A percentile compares a stretch with the other conserved stretches of the same genome.
phyloP scores from a whole-genome alignment of 2,888 invertebrate genomes.

The Tinea semifulvella region DNA sequence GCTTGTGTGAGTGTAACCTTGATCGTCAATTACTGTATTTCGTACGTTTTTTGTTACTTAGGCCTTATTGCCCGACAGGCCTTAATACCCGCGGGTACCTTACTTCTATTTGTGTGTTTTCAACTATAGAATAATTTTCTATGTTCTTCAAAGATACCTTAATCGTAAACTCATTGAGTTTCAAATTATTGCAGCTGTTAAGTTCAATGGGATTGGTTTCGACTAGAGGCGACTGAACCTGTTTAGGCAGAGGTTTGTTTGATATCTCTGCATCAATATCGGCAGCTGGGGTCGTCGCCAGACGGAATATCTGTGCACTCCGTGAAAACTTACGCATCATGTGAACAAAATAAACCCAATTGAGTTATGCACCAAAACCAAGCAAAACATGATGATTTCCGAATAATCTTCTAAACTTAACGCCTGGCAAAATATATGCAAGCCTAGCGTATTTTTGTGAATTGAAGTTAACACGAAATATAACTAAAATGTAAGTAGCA shows the following conservation, averaged over 20 bases:
- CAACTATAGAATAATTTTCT: too few species aligned
- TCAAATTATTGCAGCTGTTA: background rate
- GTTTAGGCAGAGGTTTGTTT: background rate
- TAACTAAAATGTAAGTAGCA: too few species aligned
- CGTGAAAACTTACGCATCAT: background rate
- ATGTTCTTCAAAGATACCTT: too few species aligned
- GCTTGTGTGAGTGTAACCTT: slow-evolving; percentile 18
- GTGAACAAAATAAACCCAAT: background rate
- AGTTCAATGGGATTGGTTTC: too few species aligned
- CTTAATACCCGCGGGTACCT: slow-evolving; percentile 17
- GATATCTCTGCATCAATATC: background rate
- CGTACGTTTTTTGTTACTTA: slow-evolving; percentile 17
- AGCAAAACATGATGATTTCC: background rate
- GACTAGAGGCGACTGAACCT: background rate
- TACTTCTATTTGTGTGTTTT: background rate
- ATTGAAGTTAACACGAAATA: too few species aligned
- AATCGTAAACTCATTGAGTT: too few species aligned
- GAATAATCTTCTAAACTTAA: too few species aligned
- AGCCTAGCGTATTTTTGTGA: too few species aligned
- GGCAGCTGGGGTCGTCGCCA: background rate
- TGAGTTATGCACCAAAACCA: background rate
- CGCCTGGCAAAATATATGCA: too few species aligned
- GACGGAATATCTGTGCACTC: background rate
- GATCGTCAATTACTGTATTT: slow-evolving; percentile 15
- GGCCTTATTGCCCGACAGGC: slow-evolving; percentile 21